These are phyloP conservation scores for Amphimedon queenslandica DNA, from an alignment of 37 sponge, comb jelly and placozoan genomes.

Conservation along the genomic window DNA sequence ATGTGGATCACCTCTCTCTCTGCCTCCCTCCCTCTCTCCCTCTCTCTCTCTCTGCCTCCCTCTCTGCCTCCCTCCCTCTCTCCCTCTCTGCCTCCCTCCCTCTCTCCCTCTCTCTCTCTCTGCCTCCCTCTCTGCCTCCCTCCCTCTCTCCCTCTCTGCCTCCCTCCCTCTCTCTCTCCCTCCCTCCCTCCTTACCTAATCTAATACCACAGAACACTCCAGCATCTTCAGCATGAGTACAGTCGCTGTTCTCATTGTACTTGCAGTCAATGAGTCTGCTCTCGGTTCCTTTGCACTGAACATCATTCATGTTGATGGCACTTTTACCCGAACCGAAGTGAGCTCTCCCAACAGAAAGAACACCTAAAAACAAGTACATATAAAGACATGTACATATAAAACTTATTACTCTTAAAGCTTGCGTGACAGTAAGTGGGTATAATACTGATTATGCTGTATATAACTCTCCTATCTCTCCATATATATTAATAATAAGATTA, in stretches of 20 bases:
- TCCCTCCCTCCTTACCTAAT: not conserved
- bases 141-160: too few species aligned
- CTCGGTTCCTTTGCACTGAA: not conserved
- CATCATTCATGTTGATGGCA: not conserved
- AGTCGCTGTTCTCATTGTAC: constrained; percentile 5
- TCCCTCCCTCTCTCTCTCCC: not conserved
- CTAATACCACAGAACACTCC: not conserved
- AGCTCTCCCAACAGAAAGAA: not conserved
- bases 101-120: not conserved
- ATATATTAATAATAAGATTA: too few species aligned
- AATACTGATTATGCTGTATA: too few species aligned
- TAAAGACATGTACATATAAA: too few species aligned
- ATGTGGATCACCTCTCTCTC: not conserved
- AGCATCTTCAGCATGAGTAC: constrained; percentile 10
- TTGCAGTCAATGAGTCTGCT: not conserved
- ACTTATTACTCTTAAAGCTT: too few species aligned
- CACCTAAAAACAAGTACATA: too few species aligned
- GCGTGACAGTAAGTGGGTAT: too few species aligned
- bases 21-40: not conserved
- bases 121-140: too few species aligned
- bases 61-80: not conserved
- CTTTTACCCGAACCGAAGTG: not conserved
- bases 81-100: not conserved
- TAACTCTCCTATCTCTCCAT: too few species aligned
- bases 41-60: not conserved